phyloP scores from a whole-genome alignment of 2,113 vertebrate genomes.

The Tetrax tetrax region DNA sequence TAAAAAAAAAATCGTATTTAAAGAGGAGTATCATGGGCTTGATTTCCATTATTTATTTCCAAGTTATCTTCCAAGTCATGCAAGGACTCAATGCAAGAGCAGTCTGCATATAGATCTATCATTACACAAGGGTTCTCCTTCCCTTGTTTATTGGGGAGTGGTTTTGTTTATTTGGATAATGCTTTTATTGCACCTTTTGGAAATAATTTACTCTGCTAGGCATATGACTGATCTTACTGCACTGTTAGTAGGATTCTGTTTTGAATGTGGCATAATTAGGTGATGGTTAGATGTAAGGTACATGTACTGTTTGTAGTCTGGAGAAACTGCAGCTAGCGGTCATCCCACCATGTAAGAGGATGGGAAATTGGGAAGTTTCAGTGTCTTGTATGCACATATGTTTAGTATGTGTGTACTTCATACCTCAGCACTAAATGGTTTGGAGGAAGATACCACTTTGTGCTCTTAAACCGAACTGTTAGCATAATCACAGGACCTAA shows the following conservation, averaged over 20 bases:
- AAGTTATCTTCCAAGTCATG: background rate
- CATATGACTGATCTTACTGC: background rate
- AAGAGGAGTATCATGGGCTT: background rate
- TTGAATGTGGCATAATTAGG: background rate
- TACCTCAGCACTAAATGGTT: background rate
- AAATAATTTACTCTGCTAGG: background rate
- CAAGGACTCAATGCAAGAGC: background rate
- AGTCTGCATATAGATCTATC: background rate
- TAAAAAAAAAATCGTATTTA: background rate
- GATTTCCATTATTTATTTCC: background rate
- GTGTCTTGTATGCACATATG: background rate
- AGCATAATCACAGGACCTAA: background rate
- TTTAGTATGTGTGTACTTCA: background rate
- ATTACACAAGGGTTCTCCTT: background rate
- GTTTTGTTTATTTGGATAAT: background rate
- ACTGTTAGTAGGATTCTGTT: background rate
- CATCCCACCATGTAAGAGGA: background rate
- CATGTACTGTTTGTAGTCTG: background rate
- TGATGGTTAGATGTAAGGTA: background rate
- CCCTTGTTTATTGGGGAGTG: background rate
- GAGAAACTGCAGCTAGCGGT: background rate
- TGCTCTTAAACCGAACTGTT: accelerated
- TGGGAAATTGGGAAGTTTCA: background rate
- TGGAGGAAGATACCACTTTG: background rate
- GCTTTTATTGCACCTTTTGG: background rate